phyloP scores from a whole-genome alignment of 2,888 invertebrate genomes.

The Magallana nippona region DNA sequence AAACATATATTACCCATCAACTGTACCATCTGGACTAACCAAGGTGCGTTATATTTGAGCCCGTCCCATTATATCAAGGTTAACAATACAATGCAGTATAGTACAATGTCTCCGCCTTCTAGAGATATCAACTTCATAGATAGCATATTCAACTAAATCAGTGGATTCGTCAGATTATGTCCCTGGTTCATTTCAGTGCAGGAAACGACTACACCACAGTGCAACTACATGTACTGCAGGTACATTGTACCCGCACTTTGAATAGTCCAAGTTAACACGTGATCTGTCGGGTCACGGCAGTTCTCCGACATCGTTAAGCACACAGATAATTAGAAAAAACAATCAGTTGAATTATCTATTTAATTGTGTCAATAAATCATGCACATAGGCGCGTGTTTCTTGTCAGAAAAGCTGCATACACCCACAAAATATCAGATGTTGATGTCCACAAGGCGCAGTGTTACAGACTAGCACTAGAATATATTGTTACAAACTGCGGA shows the following conservation, averaged over 20 bases:
- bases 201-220: too few relatives aligned
- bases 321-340: not conserved
- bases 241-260: too few relatives aligned
- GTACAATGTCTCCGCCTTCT: not conserved
- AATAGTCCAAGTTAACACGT: too few relatives aligned
- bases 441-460: not conserved
- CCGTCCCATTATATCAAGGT: too few relatives aligned
- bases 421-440: conserved; percentile 26
- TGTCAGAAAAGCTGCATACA: not conserved
- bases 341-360: not conserved
- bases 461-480: too few relatives aligned
- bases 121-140: not conserved
- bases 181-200: not conserved
- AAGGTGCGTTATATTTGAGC: too few relatives aligned
- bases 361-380: conserved; percentile 14
- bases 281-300: too few relatives aligned
- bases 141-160: not conserved
- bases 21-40: too few relatives aligned
- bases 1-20: too few relatives aligned
- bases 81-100: not conserved
- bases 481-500: too few relatives aligned
- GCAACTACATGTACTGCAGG: too few relatives aligned
- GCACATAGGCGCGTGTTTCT: not conserved
- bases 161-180: not conserved
- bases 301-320: not conserved